Base-by-base conservation (phyloP, 2,113 vertebrate species). In the Charina bottae region DNA sequence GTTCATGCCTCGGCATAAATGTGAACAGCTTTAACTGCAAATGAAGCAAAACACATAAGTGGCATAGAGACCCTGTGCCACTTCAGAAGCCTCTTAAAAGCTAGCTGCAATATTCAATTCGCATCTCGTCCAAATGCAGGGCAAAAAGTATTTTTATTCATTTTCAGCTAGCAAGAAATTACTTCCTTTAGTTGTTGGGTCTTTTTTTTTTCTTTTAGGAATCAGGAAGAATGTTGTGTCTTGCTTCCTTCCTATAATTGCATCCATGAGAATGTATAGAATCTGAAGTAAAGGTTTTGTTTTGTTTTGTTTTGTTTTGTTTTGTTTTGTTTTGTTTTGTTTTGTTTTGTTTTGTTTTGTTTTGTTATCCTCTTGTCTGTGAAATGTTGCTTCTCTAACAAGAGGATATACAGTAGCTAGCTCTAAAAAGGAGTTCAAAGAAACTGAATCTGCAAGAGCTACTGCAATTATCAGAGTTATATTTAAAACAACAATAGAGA, bases 1-100 rank as follows among this genome's bases (percentile, higher is more conserved):
- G 33, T 15, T 58, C 42, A 56, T 72, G 60, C 42, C 56, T 93
- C 93, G 93, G 2, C 55, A 89, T 95, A 95, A 89, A 92, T 0
- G 21, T 93, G 56, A 93, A 64, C 89, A 94, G 54, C 93, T 95
- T 93, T 94, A 95, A 95, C 90, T 0, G 72, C 83, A 93, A 95
- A 2, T 93, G 93, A 95, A 85, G 94, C 90, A 92, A 11, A 93
- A 83, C 94, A 93, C 91, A 37, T 68, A 94, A 93, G 91, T 95
- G 94, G 93, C 94, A 96, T 90, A 94, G 93, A 92, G 96, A 96
- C 96, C 95, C 96, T 94, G 91, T 87, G 78, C 68, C 72, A 58
- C 91, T 89, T 83, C 87, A 95, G 83, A 88, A 37, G 55, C 83
- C 90, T 94, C 72, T 88, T 95, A 86, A 95, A 89, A 94, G 42